A percentile compares a stretch with the other conserved stretches of the same genome.
phyloP scores from a whole-genome alignment of 2,797 vertebrate species.

The Sebastolobus altivelis region DNA sequence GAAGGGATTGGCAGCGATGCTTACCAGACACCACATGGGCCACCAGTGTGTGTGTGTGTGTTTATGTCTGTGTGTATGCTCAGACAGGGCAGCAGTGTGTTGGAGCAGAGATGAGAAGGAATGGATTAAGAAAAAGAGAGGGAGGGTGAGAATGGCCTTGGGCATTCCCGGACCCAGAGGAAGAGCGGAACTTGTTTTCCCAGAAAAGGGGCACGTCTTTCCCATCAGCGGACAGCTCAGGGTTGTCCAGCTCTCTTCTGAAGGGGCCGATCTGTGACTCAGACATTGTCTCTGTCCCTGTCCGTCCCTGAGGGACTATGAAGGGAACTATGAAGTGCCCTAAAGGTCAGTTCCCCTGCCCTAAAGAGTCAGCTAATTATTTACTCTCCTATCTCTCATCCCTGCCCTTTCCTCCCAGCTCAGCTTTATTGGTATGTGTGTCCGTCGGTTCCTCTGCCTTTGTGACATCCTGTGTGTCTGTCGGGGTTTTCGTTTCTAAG shows the following conservation, averaged over 20 bases:
- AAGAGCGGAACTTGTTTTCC: constrained; percentile 71
- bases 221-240: constrained; percentile 74
- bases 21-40: constrained; percentile 68
- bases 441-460: constrained; percentile 43
- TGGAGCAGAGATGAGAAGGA: constrained; percentile 61
- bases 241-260: constrained; percentile 58
- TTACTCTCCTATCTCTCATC: constrained; percentile 68
- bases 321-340: constrained; percentile 64
- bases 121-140: constrained; percentile 59
- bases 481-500: constrained; percentile 50
- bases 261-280: constrained; percentile 67
- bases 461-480: constrained; percentile 65
- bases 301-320: constrained; percentile 72
- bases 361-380: constrained; percentile 66
- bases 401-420: constrained; percentile 56
- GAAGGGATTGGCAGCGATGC: constrained; percentile 61
- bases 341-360: constrained; percentile 66
- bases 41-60: constrained; percentile 56
- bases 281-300: constrained; percentile 66
- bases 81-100: constrained; percentile 56
- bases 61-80: constrained; percentile 54
- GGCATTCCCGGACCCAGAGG: constrained; percentile 72
- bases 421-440: constrained; percentile 53
- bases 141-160: constrained; percentile 76
- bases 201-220: constrained; percentile 74